A percentile compares a stretch with the other conserved stretches of the same genome.
Conservation (phyloP, 1,140 invertebrate species). For the Drosophila teissieri region DNA sequence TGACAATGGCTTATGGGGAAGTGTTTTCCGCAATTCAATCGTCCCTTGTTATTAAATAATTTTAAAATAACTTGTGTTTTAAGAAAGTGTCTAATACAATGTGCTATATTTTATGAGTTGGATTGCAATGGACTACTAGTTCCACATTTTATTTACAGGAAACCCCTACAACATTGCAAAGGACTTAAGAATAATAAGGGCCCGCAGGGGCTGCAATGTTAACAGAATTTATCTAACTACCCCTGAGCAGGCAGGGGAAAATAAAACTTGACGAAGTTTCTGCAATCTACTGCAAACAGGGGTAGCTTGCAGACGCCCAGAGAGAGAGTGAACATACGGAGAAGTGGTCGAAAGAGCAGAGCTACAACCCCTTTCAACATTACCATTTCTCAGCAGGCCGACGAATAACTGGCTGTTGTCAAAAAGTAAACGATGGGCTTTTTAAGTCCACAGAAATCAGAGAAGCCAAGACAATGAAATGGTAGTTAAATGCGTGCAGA, state of each 20-base stretch:
- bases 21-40: too few species aligned
- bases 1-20: neutral
- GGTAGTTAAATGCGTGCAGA: neutral
- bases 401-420: neutral
- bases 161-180: constrained; percentile 1
- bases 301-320: constrained; percentile 21
- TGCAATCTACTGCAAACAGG: constrained; percentile 33
- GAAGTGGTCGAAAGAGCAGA: neutral
- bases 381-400: neutral
- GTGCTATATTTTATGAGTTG: too few species aligned
- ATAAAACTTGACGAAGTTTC: constrained; percentile 63
- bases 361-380: constrained; percentile 11
- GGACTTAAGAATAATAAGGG: neutral
- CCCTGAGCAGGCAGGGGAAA: constrained; percentile 51
- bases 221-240: constrained; percentile 62
- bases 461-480: too few species aligned
- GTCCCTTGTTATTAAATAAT: neutral
- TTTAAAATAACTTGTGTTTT: neutral
- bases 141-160: constrained; percentile 4
- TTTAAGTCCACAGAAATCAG: neutral
- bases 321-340: constrained; percentile 15
- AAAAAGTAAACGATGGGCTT: neutral
- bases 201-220: neutral
- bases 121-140: too few species aligned
- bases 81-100: too few species aligned